Conservation (phyloP, 2,888 invertebrate genomes). For the Meteorus cinctellus region DNA sequence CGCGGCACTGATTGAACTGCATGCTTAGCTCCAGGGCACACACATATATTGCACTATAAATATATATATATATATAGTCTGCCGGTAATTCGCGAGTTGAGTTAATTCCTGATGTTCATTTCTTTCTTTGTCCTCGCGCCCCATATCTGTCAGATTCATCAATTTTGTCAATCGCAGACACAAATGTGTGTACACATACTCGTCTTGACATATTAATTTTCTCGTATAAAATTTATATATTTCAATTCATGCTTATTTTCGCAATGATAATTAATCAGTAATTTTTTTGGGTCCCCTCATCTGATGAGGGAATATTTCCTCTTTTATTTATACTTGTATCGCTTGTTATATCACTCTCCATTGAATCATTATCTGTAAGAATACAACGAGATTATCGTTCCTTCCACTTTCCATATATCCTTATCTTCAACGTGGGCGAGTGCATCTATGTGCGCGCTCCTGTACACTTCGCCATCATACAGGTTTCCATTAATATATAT, state of each 20-base stretch:
- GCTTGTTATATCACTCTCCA: not conserved
- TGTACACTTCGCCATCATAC: not conserved
- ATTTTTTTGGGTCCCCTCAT: not conserved
- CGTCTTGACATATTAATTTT: not conserved
- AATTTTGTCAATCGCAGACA: constrained; percentile 23
- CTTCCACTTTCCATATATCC: not conserved
- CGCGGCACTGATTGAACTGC: constrained; percentile 67
- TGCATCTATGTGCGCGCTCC: not conserved
- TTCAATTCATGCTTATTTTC: too few species aligned
- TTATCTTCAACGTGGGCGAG: not conserved
- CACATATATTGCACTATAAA: not conserved
- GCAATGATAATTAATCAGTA: too few species aligned
- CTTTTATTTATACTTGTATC: not conserved
- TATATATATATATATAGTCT: not conserved
- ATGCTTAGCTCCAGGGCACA: constrained; percentile 49
- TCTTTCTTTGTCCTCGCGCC: constrained; percentile 29
- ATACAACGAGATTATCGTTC: not conserved
- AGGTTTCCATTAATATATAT: not conserved
- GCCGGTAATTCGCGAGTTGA: constrained; percentile 27
- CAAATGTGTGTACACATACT: not conserved
- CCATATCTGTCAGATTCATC: constrained; percentile 32
- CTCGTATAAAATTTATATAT: too few species aligned
- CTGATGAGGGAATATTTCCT: not conserved
- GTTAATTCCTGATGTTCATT: constrained; percentile 18
- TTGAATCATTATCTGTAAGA: constrained; percentile 8